Evolutionary conservation across 2,113 vertebrate species (phyloP).

Genomic region (Phodopus roborovskii): DNA sequence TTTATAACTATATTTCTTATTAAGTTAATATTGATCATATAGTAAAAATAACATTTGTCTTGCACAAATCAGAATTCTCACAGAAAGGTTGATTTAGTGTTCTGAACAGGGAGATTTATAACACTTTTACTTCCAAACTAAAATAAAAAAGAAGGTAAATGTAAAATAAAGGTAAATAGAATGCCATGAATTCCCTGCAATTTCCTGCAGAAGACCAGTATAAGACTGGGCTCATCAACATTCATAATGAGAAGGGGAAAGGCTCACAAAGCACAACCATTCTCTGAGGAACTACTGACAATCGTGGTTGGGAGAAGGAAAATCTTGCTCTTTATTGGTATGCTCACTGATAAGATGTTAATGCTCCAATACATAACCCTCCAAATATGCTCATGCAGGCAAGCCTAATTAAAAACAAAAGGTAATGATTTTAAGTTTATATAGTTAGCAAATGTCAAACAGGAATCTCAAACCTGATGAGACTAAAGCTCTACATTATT

Average conservation of each 20-base stretch:
- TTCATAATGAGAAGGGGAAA: neutral
- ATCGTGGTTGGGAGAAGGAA: neutral
- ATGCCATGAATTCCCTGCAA: neutral
- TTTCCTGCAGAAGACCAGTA: neutral
- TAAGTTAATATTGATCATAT: neutral
- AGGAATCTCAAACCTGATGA: neutral
- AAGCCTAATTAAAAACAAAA: neutral
- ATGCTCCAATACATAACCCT: no score
- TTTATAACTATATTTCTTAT: slow-evolving; percentile 1
- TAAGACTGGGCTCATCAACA: neutral
- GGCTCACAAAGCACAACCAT: neutral
- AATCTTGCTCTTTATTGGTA: neutral
- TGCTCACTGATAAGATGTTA: neutral
- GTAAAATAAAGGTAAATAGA: neutral
- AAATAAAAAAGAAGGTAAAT: neutral
- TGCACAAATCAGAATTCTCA: neutral
- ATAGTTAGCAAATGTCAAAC: neutral
- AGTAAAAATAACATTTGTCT: neutral
- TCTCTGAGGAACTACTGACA: neutral
- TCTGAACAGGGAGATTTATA: neutral
- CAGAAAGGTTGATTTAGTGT: slow-evolving; percentile 2
- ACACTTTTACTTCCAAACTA: neutral
- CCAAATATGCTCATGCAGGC: neutral
- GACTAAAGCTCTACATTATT: neutral
- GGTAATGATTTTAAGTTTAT: neutral